Evolutionary conservation across 2,113 vertebrate genomes (phyloP).

Genomic region (Leptocoma aspasia): DNA sequence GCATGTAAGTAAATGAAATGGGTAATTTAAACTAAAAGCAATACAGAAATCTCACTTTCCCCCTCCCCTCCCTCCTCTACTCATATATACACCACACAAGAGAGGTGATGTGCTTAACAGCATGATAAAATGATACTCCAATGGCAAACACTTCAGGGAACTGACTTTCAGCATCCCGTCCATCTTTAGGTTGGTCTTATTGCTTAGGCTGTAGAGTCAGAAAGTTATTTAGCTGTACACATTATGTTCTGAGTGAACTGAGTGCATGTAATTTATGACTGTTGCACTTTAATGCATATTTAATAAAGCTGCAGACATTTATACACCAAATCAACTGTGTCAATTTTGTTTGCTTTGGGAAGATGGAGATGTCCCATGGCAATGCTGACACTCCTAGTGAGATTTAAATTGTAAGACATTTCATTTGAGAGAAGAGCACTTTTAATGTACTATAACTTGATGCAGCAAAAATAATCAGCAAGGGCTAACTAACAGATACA

Average conservation of each 20-base stretch:
- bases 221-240: conserved; percentile 70
- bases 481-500: conserved; percentile 7
- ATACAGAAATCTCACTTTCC: not conserved
- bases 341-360: conserved; percentile 71
- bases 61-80: not conserved
- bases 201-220: conserved; percentile 57
- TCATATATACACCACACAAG: not conserved
- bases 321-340: conserved; percentile 72
- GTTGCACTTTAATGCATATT: conserved; percentile 74
- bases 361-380: conserved; percentile 55
- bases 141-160: not conserved
- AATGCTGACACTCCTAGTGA: conserved; percentile 46
- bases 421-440: conserved; percentile 51
- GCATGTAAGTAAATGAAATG: not conserved
- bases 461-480: conserved; percentile 27
- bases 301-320: conserved; percentile 72
- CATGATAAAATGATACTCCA: conserved; percentile 33
- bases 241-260: conserved; percentile 63
- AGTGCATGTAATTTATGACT: conserved; percentile 71
- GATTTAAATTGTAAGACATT: conserved; percentile 58
- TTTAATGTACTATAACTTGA: conserved; percentile 45
- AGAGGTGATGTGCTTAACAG: not conserved
- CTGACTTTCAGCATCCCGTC: conserved; percentile 15
- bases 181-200: conserved; percentile 56
- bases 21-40: conserved; percentile 19